Conservation (phyloP, 2,888 invertebrate species). For the Iphiclides podalirius region DNA sequence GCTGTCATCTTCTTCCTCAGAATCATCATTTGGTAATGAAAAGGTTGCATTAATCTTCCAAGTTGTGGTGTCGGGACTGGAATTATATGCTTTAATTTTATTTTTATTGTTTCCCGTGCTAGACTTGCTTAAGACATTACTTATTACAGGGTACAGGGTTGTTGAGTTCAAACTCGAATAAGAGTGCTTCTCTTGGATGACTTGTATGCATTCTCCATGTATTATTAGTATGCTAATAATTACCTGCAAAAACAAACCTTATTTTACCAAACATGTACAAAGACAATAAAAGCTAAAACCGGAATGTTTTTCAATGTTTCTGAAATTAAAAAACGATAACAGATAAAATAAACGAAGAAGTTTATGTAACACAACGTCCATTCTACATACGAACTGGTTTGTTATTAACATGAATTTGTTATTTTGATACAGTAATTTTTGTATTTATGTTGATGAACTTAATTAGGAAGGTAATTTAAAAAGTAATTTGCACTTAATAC, state of each 20-base stretch:
- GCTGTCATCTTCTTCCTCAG: conserved; percentile 28
- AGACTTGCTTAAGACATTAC: conserved; percentile 28
- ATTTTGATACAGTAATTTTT: too few relatives aligned
- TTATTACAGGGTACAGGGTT: conserved; percentile 51
- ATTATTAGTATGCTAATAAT: conserved; percentile 5
- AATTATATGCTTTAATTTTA: conserved; percentile 25
- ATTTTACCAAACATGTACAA: background rate
- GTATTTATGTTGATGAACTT: too few relatives aligned
- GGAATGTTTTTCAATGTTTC: too few relatives aligned
- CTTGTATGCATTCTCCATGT: conserved; percentile 24
- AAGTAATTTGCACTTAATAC: too few relatives aligned
- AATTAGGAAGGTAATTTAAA: too few relatives aligned
- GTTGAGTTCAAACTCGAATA: conserved; percentile 46
- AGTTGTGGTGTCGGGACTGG: conserved; percentile 31
- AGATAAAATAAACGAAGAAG: too few relatives aligned
- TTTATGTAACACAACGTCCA: too few relatives aligned
- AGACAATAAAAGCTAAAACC: too few relatives aligned
- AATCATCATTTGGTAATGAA: conserved; percentile 35
- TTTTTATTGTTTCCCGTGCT: conserved; percentile 17
- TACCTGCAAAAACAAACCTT: conserved; percentile 6
- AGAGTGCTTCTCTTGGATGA: conserved; percentile 39
- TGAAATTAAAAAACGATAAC: too few relatives aligned
- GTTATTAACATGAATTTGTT: too few relatives aligned
- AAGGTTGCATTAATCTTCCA: conserved; percentile 56
- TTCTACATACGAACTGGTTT: too few relatives aligned